A percentile compares a stretch with the other conserved stretches of the same genome.
phyloP scores from a whole-genome alignment of 2,113 vertebrate species.

The Dicentrarchus labrax region DNA sequence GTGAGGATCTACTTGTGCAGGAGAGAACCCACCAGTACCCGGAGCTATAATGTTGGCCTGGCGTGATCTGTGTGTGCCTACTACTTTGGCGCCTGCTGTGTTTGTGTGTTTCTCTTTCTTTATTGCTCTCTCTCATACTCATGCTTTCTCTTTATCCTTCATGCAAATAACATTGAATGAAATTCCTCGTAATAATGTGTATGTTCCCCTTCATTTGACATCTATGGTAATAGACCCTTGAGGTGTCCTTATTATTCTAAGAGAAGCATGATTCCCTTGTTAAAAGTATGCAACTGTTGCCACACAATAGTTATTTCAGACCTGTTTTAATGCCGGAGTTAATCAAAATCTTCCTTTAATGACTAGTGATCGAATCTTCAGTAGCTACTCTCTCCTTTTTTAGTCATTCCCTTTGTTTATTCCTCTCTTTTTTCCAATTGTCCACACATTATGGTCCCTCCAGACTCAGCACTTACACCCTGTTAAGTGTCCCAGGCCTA shows the following conservation, averaged over 20 bases:
- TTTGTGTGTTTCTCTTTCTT: neutral
- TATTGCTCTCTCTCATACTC: neutral
- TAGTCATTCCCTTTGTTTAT: slow-evolving; percentile 47
- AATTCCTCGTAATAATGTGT: slow-evolving; percentile 15
- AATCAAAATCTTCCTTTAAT: slow-evolving; percentile 2
- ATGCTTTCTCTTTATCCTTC: neutral
- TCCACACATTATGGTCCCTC: slow-evolving; percentile 60
- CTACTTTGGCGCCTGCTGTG: neutral
- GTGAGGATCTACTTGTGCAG: neutral
- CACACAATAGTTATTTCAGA: neutral
- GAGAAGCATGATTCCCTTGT: slow-evolving; percentile 3
- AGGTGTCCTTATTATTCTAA: neutral
- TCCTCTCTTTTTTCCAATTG: slow-evolving; percentile 44
- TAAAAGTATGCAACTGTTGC: neutral
- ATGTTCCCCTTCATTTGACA: slow-evolving; percentile 16
- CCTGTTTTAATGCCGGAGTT: slow-evolving; percentile 10
- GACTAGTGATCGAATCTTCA: slow-evolving; percentile 5
- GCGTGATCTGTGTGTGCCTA: neutral
- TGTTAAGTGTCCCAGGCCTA: slow-evolving; percentile 70
- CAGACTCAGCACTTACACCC: slow-evolving; percentile 71
- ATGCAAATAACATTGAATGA: slow-evolving; percentile 28
- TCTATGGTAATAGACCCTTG: neutral
- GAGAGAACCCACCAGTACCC: slow-evolving; percentile 5
- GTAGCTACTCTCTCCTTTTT: slow-evolving; percentile 1
- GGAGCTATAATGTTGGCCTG: neutral